Conservation (phyloP, 2,888 invertebrate species). For the Pseudoips prasinana region DNA sequence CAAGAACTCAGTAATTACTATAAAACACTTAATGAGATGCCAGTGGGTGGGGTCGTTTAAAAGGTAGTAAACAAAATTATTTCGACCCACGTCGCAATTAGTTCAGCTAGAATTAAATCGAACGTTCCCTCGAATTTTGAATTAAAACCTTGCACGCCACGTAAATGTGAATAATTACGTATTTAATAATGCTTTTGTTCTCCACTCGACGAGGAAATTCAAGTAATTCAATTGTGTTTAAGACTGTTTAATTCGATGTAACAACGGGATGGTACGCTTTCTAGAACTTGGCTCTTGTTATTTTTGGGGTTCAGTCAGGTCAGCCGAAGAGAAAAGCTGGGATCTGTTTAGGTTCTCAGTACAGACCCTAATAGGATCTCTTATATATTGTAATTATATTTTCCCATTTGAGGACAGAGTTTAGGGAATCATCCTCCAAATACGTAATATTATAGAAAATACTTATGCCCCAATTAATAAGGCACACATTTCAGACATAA, state of each 20-base stretch:
- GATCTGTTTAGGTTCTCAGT: neutral
- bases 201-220: slow-evolving; percentile 75
- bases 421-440: no score
- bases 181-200: slow-evolving; percentile 82
- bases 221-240: slow-evolving; percentile 82
- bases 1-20: slow-evolving; percentile 48
- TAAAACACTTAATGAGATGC: slow-evolving; percentile 56
- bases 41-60: slow-evolving; percentile 76
- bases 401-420: no score
- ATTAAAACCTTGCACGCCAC: slow-evolving; percentile 75
- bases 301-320: slow-evolving; percentile 37
- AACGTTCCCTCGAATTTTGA: slow-evolving; percentile 62
- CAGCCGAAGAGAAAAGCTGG: neutral
- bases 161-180: slow-evolving; percentile 81
- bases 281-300: slow-evolving; percentile 55
- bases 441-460: no score
- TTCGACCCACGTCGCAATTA: slow-evolving; percentile 78
- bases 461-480: no score
- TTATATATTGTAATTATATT: no score
- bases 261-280: slow-evolving; percentile 63
- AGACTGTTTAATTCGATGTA: slow-evolving; percentile 73
- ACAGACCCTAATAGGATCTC: no score
- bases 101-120: slow-evolving; percentile 79
- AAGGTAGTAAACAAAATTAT: slow-evolving; percentile 80
- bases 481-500: no score